Conservation (phyloP, 2,797 vertebrate species). For the Threskiornis aethiopicus region DNA sequence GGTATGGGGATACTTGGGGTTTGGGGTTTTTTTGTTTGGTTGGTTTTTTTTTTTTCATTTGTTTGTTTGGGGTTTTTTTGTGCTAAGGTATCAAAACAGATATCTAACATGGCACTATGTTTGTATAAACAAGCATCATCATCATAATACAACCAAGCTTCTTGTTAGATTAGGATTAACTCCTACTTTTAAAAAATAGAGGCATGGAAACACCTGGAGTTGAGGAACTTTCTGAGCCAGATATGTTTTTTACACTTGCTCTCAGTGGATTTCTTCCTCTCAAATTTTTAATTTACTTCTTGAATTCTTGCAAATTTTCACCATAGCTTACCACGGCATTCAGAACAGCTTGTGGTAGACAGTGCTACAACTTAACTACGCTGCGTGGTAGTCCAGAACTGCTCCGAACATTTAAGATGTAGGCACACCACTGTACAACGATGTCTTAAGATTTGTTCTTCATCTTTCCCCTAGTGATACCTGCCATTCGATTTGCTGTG, state of each 20-base stretch:
- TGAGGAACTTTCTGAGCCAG: background rate
- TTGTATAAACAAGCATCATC: background rate
- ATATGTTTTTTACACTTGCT: background rate
- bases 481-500: background rate
- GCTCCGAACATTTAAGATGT: fast-evolving
- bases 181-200: background rate
- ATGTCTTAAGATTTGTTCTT: background rate
- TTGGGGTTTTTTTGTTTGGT: background rate
- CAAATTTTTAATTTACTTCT: background rate
- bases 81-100: background rate
- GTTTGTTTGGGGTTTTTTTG: background rate
- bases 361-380: fast-evolving
- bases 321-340: background rate
- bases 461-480: background rate
- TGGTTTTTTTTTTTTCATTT: background rate
- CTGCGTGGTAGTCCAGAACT: background rate
- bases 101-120: background rate
- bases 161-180: background rate
- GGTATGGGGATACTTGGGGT: background rate
- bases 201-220: background rate
- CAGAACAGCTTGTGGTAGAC: background rate
- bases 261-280: background rate
- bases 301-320: background rate
- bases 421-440: background rate
- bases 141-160: background rate